Percentiles rank a stretch among this genome's conserved stretches.
phyloP scores from a whole-genome alignment of 2,113 vertebrate genomes.

The Falcunculus frontatus region DNA sequence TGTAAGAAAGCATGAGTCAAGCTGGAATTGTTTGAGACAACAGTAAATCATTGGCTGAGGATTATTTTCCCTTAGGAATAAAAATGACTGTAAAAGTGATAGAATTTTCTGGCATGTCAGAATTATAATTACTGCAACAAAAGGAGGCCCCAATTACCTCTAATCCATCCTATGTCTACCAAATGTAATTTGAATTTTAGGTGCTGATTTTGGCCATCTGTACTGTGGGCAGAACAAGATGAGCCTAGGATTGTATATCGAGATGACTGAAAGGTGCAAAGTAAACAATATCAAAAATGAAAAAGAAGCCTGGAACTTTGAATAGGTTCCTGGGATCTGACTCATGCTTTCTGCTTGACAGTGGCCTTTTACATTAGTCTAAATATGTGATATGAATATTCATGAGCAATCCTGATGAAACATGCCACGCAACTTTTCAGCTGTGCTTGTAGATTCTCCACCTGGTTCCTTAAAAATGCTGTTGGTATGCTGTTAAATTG shows the following conservation, averaged over 20 bases:
- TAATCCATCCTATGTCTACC: background rate
- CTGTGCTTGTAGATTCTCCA: conserved; percentile 32
- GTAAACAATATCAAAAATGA: conserved; percentile 20
- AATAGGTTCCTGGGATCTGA: conserved; percentile 30
- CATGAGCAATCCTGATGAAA: conserved; percentile 18
- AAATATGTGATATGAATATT: conserved; percentile 39
- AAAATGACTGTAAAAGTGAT: background rate
- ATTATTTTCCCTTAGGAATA: background rate
- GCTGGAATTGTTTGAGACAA: background rate
- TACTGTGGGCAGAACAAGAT: conserved; percentile 8
- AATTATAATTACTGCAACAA: background rate
- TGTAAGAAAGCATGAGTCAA: background rate
- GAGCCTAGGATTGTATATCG: background rate
- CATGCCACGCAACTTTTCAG: conserved; percentile 9
- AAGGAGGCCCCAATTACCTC: background rate
- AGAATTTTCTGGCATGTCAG: background rate
- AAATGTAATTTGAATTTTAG: background rate
- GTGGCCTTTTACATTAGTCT: conserved; percentile 27
- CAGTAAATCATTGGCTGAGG: background rate
- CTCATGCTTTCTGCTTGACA: conserved; percentile 43
- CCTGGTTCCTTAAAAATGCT: conserved; percentile 8
- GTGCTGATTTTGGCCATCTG: conserved; percentile 34
- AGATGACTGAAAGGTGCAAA: conserved; percentile 44
- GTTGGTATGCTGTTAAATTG: background rate
- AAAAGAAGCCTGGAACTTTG: conserved; percentile 3